Base-by-base conservation (phyloP, 1,140 invertebrate genomes). In the Euschistus heros region DNA sequence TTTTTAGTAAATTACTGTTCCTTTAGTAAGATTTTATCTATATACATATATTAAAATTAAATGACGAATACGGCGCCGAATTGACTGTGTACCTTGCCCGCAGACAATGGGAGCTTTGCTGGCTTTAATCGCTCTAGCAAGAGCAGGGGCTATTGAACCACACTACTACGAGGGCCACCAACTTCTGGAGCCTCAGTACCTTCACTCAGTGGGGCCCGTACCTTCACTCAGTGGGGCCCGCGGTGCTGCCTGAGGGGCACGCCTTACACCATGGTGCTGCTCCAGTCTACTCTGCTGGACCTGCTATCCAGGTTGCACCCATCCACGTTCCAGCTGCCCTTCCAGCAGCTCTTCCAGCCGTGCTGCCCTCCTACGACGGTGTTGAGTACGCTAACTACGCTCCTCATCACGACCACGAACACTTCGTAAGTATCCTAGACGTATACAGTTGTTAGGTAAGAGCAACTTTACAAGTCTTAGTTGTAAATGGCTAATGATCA, bases 351-450 rank as follows among this genome's bases (percentile, higher is more conserved):
- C 55, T 61, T 27, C 46, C 27, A 22, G n/a, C 67, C 24, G 27
- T 50, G 18, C 62, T 60, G 13, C 54, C 65, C 2, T n/a, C 60
- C 10, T 70, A 68, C 52, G 64, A 65, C 42, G 69, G 69, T 13
- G 60, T 64, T 20, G 68, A 68, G 27, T 70, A 70, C 62, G 68
- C 68, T 52, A 70, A 64, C 59, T 73, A 73, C 47, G 72, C 72
- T 17, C 71, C 72, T 15, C 67, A 71, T 46, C 68, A 73, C 54
- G 71, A 73, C 55, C 72, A 73, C 52, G 70, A 72, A 59, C 68
- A 73, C 55, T 70, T 72, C 62, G 72, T 72, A 69, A 71, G 71
- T 71, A 63, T 61, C 10, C 2, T 24, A 2, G 20, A 47, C 15
- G 18, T 47, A 4, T 18, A 17, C 46, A 47, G 13, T 18, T 47